These are phyloP conservation scores for Microdon myrmicae DNA, from an alignment of 2,888 invertebrate genomes.

Conservation along the genomic window DNA sequence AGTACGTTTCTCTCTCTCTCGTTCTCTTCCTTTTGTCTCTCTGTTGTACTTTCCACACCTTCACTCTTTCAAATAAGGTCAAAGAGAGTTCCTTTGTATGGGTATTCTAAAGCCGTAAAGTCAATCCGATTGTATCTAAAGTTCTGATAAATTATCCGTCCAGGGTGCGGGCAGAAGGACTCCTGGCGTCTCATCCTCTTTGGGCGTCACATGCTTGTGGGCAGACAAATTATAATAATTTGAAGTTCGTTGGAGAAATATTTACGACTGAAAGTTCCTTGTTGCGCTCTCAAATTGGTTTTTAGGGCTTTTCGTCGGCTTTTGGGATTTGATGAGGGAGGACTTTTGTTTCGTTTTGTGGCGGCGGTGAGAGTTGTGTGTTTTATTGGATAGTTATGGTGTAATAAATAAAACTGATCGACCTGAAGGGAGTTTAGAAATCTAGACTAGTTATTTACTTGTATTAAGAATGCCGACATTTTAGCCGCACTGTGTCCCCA, in stretches of 20 bases:
- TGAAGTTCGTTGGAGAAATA: constrained; percentile 32
- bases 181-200: no score
- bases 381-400: background rate
- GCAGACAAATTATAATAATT: constrained; percentile 42
- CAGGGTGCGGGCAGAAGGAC: no score
- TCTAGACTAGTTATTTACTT: no score
- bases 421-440: no score
- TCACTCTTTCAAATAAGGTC: constrained; percentile 12
- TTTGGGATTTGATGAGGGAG: constrained; percentile 13
- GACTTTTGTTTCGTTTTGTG: background rate
- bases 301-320: constrained; percentile 7
- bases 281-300: constrained; percentile 16
- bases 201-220: constrained; percentile 32
- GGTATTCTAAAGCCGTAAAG: constrained; percentile 3
- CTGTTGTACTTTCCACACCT: background rate
- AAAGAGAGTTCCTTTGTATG: constrained; percentile 22
- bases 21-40: no score
- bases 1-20: no score
- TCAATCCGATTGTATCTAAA: constrained; percentile 2
- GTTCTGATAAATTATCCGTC: no score
- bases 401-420: no score
- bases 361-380: constrained; percentile 6
- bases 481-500: no score
- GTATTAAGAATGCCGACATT: no score
- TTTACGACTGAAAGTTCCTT: constrained; percentile 26